Percentiles rank a stretch among this genome's conserved stretches.
These are phyloP conservation scores for Chelonoidis abingdonii DNA, from an alignment of 2,113 vertebrate genomes.

Conservation along the genomic window DNA sequence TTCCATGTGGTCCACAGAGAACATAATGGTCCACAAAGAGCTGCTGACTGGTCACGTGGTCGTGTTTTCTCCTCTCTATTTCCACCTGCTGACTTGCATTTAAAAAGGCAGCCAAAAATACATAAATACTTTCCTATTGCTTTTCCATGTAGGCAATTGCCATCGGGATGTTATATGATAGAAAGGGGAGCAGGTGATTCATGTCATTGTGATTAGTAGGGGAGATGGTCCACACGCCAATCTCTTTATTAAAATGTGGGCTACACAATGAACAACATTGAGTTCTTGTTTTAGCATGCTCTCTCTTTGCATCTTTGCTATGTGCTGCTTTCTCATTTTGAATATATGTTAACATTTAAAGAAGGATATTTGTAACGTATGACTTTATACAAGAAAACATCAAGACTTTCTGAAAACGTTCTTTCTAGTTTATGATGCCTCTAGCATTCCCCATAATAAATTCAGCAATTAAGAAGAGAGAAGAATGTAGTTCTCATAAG, in stretches of 20 bases:
- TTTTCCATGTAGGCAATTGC: conserved; percentile 49
- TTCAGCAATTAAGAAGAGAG: conserved; percentile 49
- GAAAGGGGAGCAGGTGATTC: conserved; percentile 51
- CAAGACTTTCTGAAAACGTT: conserved; percentile 23
- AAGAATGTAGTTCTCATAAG: conserved; percentile 30
- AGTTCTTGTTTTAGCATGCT: conserved; percentile 46
- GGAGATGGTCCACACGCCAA: conserved; percentile 55
- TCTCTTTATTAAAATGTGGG: background rate
- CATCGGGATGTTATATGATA: conserved; percentile 41
- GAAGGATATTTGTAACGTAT: conserved; percentile 12
- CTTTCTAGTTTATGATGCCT: conserved; percentile 41
- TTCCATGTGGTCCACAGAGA: accelerated
- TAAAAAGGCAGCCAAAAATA: conserved; percentile 69
- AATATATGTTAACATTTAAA: background rate
- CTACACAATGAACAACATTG: background rate
- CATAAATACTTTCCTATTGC: conserved; percentile 48
- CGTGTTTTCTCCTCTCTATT: conserved; percentile 68
- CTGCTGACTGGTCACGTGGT: conserved; percentile 2
- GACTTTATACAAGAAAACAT: background rate
- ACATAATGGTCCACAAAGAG: background rate
- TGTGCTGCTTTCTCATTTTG: conserved; percentile 57
- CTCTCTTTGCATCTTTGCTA: conserved; percentile 36
- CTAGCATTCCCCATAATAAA: conserved; percentile 31
- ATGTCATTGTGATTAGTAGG: background rate
- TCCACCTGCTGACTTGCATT: conserved; percentile 55